Evolutionary conservation across 2,113 vertebrate species (phyloP), one percentile per base, ranked within the genome.

Genomic region (Otocyon megalotis): DNA sequence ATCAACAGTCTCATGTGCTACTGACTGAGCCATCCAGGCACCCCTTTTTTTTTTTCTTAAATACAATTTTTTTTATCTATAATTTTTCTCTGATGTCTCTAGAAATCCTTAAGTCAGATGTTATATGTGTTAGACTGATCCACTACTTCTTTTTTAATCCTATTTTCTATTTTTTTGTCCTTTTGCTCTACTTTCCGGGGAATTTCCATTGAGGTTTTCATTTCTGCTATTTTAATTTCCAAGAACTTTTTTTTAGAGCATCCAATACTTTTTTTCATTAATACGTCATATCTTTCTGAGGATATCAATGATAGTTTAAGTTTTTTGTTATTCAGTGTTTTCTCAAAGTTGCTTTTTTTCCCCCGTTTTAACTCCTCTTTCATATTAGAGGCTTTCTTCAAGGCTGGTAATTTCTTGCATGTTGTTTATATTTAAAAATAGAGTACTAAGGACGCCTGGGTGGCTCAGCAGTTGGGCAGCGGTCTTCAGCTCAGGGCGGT

Each of bases 191-290:
- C 24, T 85, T 43, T 69, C 28, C 63, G 62, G 54, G 26, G 63
- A 87, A 81, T 80, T 93, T 93, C 63, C 54, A 85, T 26, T 54
- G 54, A 87, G 30, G 53, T 81, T 92, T 87, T 63, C 54, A n/a
- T 87, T 92, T 95, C 82, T 80, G 37, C 72, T 92, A 54, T 81
- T 88, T 94, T 92, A 56, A 89, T 89, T 84, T 89, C 32, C 37
- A 71, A 77, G 53, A 83, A 35, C 50, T 50, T 30, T 92, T 88
- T 92, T 84, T 24, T 65, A 53, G 32, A 7, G 24, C 22, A 79
- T 50, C 16, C 8, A 79, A 4, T 85, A 50, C 54, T 88, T 85
- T 96, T 56, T 77, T 60, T 60, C 67, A 84, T n/a, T 84, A 19
- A 60, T 69, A 43, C 1, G 43, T 63, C 30, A 69, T 54, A n/a